Conservation (phyloP, 2,888 invertebrate species). For the Lobophora halterata region DNA sequence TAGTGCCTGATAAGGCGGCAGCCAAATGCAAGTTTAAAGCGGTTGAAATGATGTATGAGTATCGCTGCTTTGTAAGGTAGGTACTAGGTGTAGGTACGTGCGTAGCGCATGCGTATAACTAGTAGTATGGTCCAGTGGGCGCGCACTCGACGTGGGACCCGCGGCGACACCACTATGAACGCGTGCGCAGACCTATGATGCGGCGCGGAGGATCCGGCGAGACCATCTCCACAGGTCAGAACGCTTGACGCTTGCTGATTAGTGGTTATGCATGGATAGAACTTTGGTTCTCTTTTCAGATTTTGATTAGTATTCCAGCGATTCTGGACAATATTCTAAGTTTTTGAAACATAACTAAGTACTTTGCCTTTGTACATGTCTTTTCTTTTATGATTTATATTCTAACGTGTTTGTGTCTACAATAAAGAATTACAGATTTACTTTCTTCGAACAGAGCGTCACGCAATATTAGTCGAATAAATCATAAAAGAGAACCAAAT, state of each 20-base stretch:
- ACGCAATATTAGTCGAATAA: too few relatives aligned
- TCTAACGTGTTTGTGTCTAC: too few relatives aligned
- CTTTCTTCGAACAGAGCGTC: too few relatives aligned
- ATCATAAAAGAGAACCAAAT: neutral
- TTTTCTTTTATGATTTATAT: too few relatives aligned
- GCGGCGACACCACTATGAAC: constrained; percentile 93
- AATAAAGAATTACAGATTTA: too few relatives aligned
- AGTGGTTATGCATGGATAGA: constrained; percentile 1
- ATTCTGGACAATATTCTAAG: too few relatives aligned
- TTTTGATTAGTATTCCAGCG: neutral
- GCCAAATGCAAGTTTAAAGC: too few relatives aligned
- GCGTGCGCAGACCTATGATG: constrained; percentile 86
- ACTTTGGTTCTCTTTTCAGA: constrained; percentile 1
- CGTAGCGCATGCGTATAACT: constrained; percentile 85
- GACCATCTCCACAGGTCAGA: constrained; percentile 82
- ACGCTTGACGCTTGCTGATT: constrained; percentile 13
- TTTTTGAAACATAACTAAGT: too few relatives aligned
- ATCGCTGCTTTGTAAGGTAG: constrained; percentile 18
- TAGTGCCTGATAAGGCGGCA: too few relatives aligned
- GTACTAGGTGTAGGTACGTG: constrained; percentile 23
- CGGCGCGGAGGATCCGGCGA: constrained; percentile 84
- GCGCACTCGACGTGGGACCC: constrained; percentile 93
- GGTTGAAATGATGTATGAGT: constrained; percentile 38
- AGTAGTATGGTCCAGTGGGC: constrained; percentile 75
- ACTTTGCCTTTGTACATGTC: too few relatives aligned